Evolutionary conservation across 2,113 vertebrate genomes (phyloP).

Genomic region (Hippocampus zosterae): DNA sequence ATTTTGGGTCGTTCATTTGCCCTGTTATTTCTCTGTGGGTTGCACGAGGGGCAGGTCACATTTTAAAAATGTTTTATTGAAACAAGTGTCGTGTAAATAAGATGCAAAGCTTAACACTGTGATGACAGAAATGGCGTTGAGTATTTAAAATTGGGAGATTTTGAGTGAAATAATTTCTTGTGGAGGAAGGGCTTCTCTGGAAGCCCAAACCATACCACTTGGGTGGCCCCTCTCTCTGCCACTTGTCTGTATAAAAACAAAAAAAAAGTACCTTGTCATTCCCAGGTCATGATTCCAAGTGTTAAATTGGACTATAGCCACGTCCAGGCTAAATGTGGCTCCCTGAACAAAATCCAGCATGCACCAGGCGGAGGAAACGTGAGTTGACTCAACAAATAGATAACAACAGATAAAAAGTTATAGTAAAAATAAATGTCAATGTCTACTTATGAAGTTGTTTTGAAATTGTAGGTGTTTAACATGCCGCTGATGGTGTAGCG

Average conservation of each 20-base stretch:
- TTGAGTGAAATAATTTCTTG: constrained; percentile 21
- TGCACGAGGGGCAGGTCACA: constrained; percentile 1
- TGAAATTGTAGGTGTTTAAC: not conserved
- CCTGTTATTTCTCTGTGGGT: constrained; percentile 1
- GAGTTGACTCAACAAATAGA: constrained; percentile 48
- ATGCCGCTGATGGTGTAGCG: too few relatives aligned
- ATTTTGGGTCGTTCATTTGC: constrained; percentile 10
- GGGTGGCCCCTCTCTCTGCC: constrained; percentile 1
- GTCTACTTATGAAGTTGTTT: constrained; percentile 6
- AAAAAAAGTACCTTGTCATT: constrained; percentile 36
- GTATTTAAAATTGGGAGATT: constrained; percentile 29
- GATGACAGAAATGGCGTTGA: not conserved
- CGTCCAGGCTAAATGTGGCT: constrained; percentile 71
- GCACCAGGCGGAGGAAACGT: constrained; percentile 65
- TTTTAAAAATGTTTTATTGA: not conserved
- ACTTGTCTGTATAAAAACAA: constrained; percentile 9
- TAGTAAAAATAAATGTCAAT: not conserved
- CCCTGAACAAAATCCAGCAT: constrained; percentile 67
- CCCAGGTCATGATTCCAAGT: constrained; percentile 71
- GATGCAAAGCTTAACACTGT: not conserved
- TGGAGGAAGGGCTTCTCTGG: not conserved
- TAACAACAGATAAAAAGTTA: not conserved
- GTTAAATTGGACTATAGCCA: constrained; percentile 74
- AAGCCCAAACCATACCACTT: constrained; percentile 2
- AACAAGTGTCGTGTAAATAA: constrained; percentile 4